Evolutionary conservation across 35 echinoderm and acorn worm genomes (phyloP).

Genomic region (Heliocidaris tuberculata): DNA sequence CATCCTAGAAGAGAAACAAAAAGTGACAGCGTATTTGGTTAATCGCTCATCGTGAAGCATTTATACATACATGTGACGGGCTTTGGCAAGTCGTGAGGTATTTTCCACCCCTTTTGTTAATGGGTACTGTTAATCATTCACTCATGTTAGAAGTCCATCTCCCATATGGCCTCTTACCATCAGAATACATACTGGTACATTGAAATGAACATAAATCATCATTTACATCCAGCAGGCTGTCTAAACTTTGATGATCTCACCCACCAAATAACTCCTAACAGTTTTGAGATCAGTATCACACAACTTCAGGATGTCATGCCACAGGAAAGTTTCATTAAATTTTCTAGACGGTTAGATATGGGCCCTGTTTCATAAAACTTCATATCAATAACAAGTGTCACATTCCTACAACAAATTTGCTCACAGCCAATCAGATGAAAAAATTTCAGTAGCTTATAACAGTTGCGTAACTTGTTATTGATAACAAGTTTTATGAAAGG

Average conservation of each 20-base stretch:
- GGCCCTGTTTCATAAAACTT: no score
- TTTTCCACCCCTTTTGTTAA: neutral
- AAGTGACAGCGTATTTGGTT: neutral
- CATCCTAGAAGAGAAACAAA: neutral
- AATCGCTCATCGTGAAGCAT: neutral
- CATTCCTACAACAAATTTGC: no score
- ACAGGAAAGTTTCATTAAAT: no score
- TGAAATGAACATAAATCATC: conserved; percentile 5
- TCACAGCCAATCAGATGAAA: no score
- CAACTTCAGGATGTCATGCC: no score
- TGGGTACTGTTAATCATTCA: conserved; percentile 17
- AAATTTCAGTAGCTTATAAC: no score
- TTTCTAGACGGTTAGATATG: no score
- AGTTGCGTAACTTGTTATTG: no score
- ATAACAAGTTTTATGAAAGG: no score
- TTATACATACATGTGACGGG: neutral
- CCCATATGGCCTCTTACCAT: neutral
- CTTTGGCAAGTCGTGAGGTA: neutral
- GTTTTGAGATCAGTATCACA: no score
- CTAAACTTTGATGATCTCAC: neutral
- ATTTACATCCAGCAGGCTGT: neutral
- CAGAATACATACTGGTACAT: neutral
- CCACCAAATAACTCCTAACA: no score
- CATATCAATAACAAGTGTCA: no score
- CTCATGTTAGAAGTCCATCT: neutral